Evolutionary conservation across 2,888 invertebrate genomes (phyloP).

Genomic region (Tenthredo notha): DNA sequence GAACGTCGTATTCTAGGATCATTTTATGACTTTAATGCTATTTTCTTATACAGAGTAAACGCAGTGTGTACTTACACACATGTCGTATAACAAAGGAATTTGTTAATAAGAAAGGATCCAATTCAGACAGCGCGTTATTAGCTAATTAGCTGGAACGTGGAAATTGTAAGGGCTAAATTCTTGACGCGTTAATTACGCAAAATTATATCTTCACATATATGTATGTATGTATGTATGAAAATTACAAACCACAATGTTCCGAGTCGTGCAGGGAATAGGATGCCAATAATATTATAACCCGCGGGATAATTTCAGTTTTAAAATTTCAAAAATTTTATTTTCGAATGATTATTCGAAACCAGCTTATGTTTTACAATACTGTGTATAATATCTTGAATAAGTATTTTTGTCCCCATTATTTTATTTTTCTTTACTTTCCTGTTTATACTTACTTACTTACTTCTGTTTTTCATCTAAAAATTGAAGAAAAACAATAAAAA

Average conservation of each 20-base stretch:
- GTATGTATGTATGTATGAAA: not conserved
- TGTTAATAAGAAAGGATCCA: slow-evolving; percentile 32
- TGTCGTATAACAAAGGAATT: slow-evolving; percentile 25
- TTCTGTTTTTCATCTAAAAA: not conserved
- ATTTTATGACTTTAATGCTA: not conserved
- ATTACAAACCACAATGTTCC: not conserved
- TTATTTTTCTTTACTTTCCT: no score
- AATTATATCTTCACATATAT: not conserved
- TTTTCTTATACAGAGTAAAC: not conserved
- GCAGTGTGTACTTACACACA: not conserved
- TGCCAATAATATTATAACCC: not conserved
- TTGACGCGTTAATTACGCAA: slow-evolving; percentile 32
- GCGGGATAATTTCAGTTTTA: no score
- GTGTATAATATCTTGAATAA: no score
- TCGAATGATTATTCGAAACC: no score
- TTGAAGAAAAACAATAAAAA: not conserved
- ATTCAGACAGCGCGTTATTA: slow-evolving; percentile 18
- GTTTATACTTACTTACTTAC: no score
- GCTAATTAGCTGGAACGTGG: slow-evolving; percentile 43
- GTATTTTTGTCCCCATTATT: no score
- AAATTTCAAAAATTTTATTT: no score
- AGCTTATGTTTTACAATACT: no score
- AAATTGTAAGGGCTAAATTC: slow-evolving; percentile 32
- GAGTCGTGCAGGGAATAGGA: not conserved
- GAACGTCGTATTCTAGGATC: not conserved